Conservation (phyloP, 2,888 invertebrate genomes). For the Antitype chi region DNA sequence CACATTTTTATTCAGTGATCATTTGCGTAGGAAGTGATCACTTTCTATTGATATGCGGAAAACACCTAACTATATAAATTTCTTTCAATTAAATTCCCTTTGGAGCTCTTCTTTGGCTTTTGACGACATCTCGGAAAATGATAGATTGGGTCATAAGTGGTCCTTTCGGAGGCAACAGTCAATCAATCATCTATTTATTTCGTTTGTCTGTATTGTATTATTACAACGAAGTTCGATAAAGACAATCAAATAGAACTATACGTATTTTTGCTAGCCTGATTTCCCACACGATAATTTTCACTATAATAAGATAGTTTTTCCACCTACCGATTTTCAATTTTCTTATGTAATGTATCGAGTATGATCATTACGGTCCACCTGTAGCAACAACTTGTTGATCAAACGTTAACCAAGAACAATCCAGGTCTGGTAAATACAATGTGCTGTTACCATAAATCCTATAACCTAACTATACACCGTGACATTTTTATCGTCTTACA, state of each 20-base stretch:
- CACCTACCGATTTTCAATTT: background rate
- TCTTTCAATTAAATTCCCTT: constrained; percentile 5
- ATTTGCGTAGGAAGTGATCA: background rate
- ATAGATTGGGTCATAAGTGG: constrained; percentile 31
- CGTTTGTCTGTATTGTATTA: background rate
- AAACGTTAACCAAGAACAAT: background rate
- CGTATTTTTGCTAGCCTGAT: background rate
- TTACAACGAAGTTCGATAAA: background rate
- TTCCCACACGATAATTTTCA: background rate
- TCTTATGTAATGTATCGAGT: constrained; percentile 9
- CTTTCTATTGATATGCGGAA: background rate
- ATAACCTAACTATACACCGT: no score
- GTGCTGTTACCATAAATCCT: background rate
- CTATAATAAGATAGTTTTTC: background rate
- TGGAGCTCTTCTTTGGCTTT: constrained; percentile 17
- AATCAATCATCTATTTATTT: constrained; percentile 18
- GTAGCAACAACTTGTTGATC: constrained; percentile 43
- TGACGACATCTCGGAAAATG: constrained; percentile 3
- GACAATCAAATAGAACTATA: background rate
- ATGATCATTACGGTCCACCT: background rate
- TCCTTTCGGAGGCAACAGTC: constrained; percentile 6
- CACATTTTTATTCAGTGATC: background rate
- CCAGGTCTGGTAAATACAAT: background rate
- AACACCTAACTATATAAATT: background rate
- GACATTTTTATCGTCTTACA: no score